phyloP scores from a whole-genome alignment of 2,888 invertebrate species.

The Orthonychiurus folsomi region DNA sequence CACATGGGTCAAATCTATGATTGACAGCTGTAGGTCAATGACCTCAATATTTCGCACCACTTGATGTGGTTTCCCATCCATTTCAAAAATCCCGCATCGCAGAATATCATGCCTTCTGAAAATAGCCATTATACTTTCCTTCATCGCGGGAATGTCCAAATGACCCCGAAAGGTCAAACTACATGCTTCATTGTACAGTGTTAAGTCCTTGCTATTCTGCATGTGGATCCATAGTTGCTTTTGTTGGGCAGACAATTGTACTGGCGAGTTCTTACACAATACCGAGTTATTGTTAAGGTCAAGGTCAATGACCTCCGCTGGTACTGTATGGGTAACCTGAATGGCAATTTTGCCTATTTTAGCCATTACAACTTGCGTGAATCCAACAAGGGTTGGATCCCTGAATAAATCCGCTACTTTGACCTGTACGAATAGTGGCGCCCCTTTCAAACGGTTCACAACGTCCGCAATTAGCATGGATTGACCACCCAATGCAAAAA shows the following conservation, averaged over 20 bases:
- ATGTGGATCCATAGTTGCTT: neutral
- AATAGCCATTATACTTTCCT: neutral
- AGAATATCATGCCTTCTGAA: neutral
- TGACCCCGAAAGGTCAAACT: neutral
- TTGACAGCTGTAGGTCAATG: neutral
- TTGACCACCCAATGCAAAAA: constrained; percentile 7
- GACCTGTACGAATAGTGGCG: neutral
- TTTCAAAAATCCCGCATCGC: neutral
- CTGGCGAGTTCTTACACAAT: neutral
- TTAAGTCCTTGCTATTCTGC: neutral
- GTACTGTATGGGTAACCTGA: too few species aligned
- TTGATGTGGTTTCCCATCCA: neutral
- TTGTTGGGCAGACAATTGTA: neutral
- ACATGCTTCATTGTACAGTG: neutral
- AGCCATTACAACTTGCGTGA: neutral
- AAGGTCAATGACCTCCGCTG: too few species aligned
- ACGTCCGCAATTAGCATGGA: neutral
- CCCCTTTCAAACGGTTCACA: neutral
- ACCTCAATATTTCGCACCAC: neutral
- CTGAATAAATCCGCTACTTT: neutral
- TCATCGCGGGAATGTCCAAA: neutral
- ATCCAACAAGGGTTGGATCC: neutral
- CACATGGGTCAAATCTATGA: neutral
- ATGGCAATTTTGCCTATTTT: too few species aligned
- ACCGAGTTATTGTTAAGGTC: too few species aligned